A percentile compares a stretch with the other conserved stretches of the same genome.
Conservation (phyloP, 2,113 vertebrate species). For the Phasianus colchicus region DNA sequence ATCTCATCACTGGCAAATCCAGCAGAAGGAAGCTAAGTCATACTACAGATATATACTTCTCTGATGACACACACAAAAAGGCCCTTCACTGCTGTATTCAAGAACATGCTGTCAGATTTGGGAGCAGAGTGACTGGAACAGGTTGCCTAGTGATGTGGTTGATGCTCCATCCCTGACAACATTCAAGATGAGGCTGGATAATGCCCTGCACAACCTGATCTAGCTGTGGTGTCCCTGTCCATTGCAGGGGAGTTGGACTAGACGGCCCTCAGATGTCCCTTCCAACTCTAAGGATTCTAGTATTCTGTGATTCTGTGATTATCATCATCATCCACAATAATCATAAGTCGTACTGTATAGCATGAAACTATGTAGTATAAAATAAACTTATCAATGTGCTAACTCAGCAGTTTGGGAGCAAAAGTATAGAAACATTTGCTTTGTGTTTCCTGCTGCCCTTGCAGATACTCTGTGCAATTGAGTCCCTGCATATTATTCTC, state of each 20-base stretch:
- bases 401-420: background rate
- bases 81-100: background rate
- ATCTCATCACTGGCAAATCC: rapidly evolving
- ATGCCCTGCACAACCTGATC: too few species aligned
- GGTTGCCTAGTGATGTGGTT: too few species aligned
- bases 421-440: background rate
- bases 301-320: background rate
- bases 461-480: background rate
- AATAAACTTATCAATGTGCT: background rate
- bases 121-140: background rate
- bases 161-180: too few species aligned
- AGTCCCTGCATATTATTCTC: background rate
- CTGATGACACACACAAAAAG: background rate
- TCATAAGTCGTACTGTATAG: background rate
- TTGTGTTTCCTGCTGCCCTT: constrained; percentile 1
- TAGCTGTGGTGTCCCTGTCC: too few species aligned
- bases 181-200: background rate
- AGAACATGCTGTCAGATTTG: background rate
- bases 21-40: background rate
- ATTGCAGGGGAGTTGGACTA: too few species aligned
- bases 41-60: background rate
- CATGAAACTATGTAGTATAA: background rate
- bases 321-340: background rate
- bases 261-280: too few species aligned
- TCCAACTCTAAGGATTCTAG: too few species aligned